A percentile compares a stretch with the other conserved stretches of the same genome.
These are phyloP conservation scores for human (Homo sapiens) DNA, from an alignment of 2,113 vertebrate genomes.

Conservation along the genomic window DNA sequence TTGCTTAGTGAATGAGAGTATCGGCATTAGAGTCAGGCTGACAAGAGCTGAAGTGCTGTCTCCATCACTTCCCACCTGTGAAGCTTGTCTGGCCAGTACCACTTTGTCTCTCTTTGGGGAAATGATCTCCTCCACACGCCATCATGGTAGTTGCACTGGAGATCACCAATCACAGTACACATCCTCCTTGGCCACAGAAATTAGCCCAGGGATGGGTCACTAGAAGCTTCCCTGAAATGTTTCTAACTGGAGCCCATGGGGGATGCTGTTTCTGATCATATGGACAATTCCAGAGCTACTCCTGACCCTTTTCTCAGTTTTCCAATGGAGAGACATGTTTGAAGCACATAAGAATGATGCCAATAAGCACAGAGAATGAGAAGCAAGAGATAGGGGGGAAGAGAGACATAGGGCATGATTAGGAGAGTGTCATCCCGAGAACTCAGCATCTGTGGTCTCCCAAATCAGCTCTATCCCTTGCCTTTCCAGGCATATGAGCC, in stretches of 20 bases:
- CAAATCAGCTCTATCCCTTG: neutral
- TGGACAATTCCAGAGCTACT: neutral
- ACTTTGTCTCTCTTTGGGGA: neutral
- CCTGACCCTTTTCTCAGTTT: neutral
- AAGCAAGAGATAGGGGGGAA: neutral
- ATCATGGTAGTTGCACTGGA: neutral
- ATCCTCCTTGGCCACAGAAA: neutral
- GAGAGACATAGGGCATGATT: neutral
- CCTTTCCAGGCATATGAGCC: neutral
- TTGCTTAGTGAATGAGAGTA: neutral
- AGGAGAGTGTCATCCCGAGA: no score
- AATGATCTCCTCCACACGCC: rapidly evolving
- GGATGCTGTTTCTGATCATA: neutral
- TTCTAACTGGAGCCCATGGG: neutral
- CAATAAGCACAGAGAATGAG: neutral
- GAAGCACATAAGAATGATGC: neutral
- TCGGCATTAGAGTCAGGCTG: neutral
- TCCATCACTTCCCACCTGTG: neutral
- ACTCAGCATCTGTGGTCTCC: neutral
- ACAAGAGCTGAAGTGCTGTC: neutral
- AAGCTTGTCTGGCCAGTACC: neutral
- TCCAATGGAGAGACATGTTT: neutral
- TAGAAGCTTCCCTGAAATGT: neutral
- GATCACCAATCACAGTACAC: neutral
- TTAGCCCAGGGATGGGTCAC: neutral